Evolutionary conservation across 2,888 invertebrate species (phyloP).

Genomic region (Gymnocheta viridis): DNA sequence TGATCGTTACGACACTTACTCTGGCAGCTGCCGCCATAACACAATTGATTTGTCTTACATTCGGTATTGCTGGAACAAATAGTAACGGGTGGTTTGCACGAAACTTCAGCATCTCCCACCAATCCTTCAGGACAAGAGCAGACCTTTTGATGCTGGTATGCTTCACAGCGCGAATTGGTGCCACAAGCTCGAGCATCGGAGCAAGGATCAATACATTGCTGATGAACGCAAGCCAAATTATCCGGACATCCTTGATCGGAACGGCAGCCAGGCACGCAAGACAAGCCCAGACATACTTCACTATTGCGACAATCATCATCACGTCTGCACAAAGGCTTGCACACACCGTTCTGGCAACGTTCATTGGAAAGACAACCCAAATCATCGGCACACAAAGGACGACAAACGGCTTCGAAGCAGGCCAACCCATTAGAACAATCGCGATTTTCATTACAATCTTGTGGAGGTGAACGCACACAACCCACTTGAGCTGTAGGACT

Average conservation of each 20-base stretch:
- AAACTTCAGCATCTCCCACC: constrained; percentile 88
- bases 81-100: constrained; percentile 87
- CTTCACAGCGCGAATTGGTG: constrained; percentile 89
- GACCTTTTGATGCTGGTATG: constrained; percentile 87
- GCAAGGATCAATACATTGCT: constrained; percentile 91
- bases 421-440: constrained; percentile 88
- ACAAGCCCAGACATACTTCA: constrained; percentile 92
- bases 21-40: constrained; percentile 90
- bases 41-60: constrained; percentile 88
- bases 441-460: constrained; percentile 89
- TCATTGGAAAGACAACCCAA: constrained; percentile 92
- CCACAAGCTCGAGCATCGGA: constrained; percentile 90
- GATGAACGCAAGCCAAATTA: constrained; percentile 88
- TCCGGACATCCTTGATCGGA: constrained; percentile 89
- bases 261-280: constrained; percentile 91
- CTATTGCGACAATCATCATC: constrained; percentile 94
- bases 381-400: constrained; percentile 90
- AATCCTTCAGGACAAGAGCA: constrained; percentile 89
- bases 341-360: constrained; percentile 86
- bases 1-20: constrained; percentile 90
- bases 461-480: constrained; percentile 90
- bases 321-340: constrained; percentile 91
- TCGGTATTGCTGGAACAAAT: constrained; percentile 86
- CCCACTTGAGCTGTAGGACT: constrained; percentile 94
- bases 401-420: constrained; percentile 89